These are phyloP conservation scores for Manduca sexta DNA, from an alignment of 1,140 invertebrate genomes.

Conservation along the genomic window DNA sequence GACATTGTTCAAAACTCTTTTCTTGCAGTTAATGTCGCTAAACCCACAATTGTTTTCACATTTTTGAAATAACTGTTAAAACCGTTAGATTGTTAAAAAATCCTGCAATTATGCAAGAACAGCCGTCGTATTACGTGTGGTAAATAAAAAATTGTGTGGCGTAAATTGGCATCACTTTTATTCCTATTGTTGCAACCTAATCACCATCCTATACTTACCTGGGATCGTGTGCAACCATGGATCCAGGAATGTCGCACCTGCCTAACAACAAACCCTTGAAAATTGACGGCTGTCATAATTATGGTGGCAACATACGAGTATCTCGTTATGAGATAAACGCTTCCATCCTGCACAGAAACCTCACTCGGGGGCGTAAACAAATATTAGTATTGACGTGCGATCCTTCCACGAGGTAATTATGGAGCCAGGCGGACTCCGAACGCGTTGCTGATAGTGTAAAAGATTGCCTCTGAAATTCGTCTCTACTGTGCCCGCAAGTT, in stretches of 20 bases:
- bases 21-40: slow-evolving; percentile 35
- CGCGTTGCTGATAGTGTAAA: slow-evolving; percentile 36
- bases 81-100: too few relatives aligned
- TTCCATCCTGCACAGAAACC: slow-evolving; percentile 28
- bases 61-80: too few relatives aligned
- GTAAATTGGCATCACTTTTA: too few relatives aligned
- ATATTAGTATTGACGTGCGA: slow-evolving; percentile 51
- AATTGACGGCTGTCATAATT: slow-evolving; percentile 38
- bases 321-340: slow-evolving; percentile 42
- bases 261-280: slow-evolving; percentile 20
- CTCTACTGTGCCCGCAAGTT: slow-evolving; percentile 28
- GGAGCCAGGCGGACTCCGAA: slow-evolving; percentile 9
- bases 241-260: slow-evolving; percentile 32
- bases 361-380: slow-evolving; percentile 52
- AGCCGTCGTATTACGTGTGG: too few relatives aligned
- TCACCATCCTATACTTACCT: too few relatives aligned
- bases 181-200: too few relatives aligned
- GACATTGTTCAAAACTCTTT: slow-evolving; percentile 40
- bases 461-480: slow-evolving; percentile 40
- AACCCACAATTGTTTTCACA: too few relatives aligned
- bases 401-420: slow-evolving; percentile 39
- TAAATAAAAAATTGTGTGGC: too few relatives aligned
- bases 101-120: too few relatives aligned
- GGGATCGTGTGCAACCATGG: too few relatives aligned
- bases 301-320: slow-evolving; percentile 22